These are phyloP conservation scores for Glandiceps talaboti DNA, from an alignment of 53 echinoderm and acorn worm species.

Conservation along the genomic window DNA sequence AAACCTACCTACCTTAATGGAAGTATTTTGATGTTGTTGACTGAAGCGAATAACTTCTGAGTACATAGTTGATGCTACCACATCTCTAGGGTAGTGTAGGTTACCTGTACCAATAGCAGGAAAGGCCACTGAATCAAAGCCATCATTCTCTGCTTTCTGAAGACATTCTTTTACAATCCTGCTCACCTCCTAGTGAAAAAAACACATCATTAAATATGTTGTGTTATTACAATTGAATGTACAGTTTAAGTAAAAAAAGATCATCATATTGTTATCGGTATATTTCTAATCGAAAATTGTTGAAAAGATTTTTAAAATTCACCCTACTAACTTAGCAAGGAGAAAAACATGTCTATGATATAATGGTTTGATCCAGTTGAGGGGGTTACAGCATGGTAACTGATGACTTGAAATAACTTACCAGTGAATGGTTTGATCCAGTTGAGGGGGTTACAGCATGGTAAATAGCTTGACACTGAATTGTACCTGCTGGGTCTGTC, in stretches of 20 bases:
- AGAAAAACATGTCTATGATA: no score
- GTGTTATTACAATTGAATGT: background rate
- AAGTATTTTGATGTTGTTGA: slow-evolving; percentile 13
- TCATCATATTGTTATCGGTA: no score
- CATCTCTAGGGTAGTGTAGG: slow-evolving; percentile 23
- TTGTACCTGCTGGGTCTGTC: background rate
- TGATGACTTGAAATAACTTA: background rate
- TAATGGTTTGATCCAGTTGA: background rate
- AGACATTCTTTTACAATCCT: background rate
- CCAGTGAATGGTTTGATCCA: background rate
- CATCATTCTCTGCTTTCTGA: background rate
- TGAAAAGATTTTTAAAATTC: no score
- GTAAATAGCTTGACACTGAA: background rate
- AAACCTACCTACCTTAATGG: slow-evolving; percentile 12
- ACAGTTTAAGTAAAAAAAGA: no score
- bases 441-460: background rate
- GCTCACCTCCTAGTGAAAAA: background rate
- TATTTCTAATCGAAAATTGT: no score
- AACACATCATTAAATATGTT: background rate
- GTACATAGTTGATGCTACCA: slow-evolving; percentile 27
- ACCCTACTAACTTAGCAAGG: no score
- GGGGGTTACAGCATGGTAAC: background rate
- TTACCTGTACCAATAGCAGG: slow-evolving; percentile 49
- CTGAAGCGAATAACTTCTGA: slow-evolving; percentile 25
- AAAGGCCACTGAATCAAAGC: slow-evolving; percentile 18